Base-by-base conservation (phyloP, 2,888 invertebrate genomes). In the Apeira syringaria region DNA sequence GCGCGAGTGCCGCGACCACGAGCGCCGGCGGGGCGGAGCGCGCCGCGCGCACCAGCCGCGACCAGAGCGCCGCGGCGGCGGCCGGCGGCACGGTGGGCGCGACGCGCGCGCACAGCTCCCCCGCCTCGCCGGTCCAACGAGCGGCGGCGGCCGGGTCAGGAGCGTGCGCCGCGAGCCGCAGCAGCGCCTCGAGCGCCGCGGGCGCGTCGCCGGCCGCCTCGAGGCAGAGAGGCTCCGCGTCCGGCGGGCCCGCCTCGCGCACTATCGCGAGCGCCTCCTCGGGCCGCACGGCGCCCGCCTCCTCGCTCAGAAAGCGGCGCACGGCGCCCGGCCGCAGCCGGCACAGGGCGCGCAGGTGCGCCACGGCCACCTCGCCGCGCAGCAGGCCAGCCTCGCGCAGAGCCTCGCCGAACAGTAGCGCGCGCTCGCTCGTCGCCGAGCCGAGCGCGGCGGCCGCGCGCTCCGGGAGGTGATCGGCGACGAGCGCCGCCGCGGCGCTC, bases 181-280 rank as follows among this genome's bases (percentile, higher is more conserved):
- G 56, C 2, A 81, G 57, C 8, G 68, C 70, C 24, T 81, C 78
- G 10, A 89, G 71, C 11, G 89, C 90, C 7, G 66, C 83, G 34
- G 60, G 55, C 26, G 76, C 66, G 54, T 89, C 90, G 11, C 90
- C 89, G 27, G 68, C 65, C 18, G 84, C 80, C 57, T 89, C 90
- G 20, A 89, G 68, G 43, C 88, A 87, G 11, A 53, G 36, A 11
- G 89, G 78, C 58, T 81, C 87, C 2, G 87, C 87, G 11, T 76
- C 74, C 8, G 44, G 45, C 3, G 74, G 72, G 1, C 74, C 77
- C 24, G 64, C 56, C 39, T 74, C 74, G 15, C 69, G 71, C 25
- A 88, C 74, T 8, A 76, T 62, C 2, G 56, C 54, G 9, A 89
- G 61, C 18, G 89, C 87, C 9, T 81, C 79, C 54, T 89, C 89